Percentiles rank a stretch among this genome's conserved stretches.
Evolutionary conservation across 2,113 vertebrate genomes (phyloP).

Genomic region (Struthidea cinerea): DNA sequence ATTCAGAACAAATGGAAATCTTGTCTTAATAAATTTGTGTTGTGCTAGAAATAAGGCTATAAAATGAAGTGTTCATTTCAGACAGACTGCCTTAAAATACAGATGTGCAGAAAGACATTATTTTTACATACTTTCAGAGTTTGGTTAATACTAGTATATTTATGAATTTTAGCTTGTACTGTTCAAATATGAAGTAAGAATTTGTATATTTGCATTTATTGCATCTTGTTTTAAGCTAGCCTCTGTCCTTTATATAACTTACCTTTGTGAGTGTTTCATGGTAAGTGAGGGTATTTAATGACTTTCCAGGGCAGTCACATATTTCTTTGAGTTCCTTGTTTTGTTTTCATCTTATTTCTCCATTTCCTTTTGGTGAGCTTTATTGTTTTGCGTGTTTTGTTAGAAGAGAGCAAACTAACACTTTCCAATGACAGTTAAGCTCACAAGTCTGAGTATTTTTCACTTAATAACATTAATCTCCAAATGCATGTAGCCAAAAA

Average conservation of each 20-base stretch:
- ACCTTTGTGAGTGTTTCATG: neutral
- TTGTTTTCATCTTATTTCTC: neutral
- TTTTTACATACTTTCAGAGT: neutral
- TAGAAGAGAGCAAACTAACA: neutral
- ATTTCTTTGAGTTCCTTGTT: neutral
- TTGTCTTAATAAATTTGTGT: neutral
- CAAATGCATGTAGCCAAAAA: conserved; percentile 30
- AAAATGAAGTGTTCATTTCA: neutral
- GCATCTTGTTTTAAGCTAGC: neutral
- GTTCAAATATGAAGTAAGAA: neutral
- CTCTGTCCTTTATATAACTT: neutral
- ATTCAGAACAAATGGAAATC: neutral
- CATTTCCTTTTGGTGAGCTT: neutral
- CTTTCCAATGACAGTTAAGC: neutral
- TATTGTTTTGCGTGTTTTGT: neutral
- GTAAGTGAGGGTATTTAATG: neutral
- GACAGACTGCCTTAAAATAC: neutral
- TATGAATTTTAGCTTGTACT: neutral
- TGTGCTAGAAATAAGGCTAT: neutral
- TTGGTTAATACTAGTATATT: neutral
- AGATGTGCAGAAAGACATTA: rapidly evolving
- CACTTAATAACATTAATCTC: neutral
- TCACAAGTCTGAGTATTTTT: neutral
- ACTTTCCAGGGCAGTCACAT: neutral
- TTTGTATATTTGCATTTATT: rapidly evolving